phyloP scores from a whole-genome alignment of 2,113 vertebrate species.

The Oophaga pumilio region DNA sequence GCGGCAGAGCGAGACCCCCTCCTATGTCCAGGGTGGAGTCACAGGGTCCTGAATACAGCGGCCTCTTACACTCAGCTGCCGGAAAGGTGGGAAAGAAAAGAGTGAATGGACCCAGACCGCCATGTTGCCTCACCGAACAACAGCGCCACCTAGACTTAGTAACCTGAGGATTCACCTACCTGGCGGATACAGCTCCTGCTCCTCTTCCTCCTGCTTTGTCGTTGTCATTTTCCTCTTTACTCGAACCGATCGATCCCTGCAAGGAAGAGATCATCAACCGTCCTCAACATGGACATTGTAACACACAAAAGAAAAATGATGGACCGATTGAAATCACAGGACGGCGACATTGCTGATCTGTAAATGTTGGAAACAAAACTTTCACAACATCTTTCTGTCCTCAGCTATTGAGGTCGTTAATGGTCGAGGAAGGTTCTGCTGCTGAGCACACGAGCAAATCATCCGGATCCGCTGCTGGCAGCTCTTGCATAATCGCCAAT shows the following conservation, averaged over 20 bases:
- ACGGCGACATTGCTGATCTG: too few species aligned
- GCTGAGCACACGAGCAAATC: too few species aligned
- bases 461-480: too few species aligned
- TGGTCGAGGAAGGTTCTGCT: too few species aligned
- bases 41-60: conserved; percentile 64
- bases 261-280: not conserved
- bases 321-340: too few species aligned
- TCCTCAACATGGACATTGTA: too few species aligned
- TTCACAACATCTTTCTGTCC: too few species aligned
- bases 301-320: too few species aligned
- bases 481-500: too few species aligned
- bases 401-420: too few species aligned
- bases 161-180: conserved; percentile 56
- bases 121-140: not conserved
- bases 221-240: conserved; percentile 69
- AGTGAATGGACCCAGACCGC: not conserved
- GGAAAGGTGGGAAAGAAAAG: not conserved
- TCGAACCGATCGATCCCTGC: conserved; percentile 68
- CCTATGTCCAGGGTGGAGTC: conserved; percentile 66
- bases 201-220: conserved; percentile 57
- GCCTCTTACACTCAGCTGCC: conserved; percentile 63
- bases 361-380: too few species aligned
- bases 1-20: conserved; percentile 14
- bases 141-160: not conserved
- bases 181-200: conserved; percentile 61